Percentiles rank a stretch among this genome's conserved stretches.
These are phyloP conservation scores for Rutilus rutilus DNA, from an alignment of 2,113 vertebrate genomes.

Conservation along the genomic window DNA sequence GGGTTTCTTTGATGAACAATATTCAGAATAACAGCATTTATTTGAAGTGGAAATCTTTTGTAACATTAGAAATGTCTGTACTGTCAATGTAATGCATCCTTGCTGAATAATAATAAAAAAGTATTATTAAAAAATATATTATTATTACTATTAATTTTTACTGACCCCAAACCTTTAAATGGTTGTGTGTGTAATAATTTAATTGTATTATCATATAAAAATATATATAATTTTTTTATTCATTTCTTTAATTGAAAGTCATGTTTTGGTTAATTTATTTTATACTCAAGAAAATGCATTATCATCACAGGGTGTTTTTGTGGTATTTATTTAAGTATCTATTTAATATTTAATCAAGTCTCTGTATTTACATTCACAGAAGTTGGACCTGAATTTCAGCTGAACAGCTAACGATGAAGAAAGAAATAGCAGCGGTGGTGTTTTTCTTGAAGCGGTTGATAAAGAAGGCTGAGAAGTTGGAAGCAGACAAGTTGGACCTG, in stretches of 20 bases:
- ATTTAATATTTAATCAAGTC: too few species aligned
- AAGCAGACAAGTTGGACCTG: slow-evolving; percentile 66
- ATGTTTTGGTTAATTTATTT: background rate
- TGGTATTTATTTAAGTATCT: background rate
- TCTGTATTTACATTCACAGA: slow-evolving; percentile 48
- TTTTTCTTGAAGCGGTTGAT: slow-evolving; percentile 76
- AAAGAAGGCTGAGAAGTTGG: slow-evolving; percentile 66
- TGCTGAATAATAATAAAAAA: too few species aligned
- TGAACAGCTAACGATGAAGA: slow-evolving; percentile 71
- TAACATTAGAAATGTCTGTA: background rate
- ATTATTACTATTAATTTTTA: too few species aligned
- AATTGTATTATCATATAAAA: background rate
- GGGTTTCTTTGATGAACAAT: background rate
- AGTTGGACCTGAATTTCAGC: slow-evolving; percentile 44
- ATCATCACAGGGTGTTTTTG: background rate
- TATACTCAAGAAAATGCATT: background rate
- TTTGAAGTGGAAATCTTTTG: background rate
- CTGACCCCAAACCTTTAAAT: too few species aligned
- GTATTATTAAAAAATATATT: too few species aligned
- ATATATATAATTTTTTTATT: background rate
- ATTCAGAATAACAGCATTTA: background rate
- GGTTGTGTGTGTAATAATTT: background rate
- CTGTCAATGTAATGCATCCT: too few species aligned
- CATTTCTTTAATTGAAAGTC: background rate
- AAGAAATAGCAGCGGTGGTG: slow-evolving; percentile 77